These are phyloP conservation scores for Paramisgurnus dabryanus DNA, from an alignment of 2,113 vertebrate genomes.

Conservation along the genomic window DNA sequence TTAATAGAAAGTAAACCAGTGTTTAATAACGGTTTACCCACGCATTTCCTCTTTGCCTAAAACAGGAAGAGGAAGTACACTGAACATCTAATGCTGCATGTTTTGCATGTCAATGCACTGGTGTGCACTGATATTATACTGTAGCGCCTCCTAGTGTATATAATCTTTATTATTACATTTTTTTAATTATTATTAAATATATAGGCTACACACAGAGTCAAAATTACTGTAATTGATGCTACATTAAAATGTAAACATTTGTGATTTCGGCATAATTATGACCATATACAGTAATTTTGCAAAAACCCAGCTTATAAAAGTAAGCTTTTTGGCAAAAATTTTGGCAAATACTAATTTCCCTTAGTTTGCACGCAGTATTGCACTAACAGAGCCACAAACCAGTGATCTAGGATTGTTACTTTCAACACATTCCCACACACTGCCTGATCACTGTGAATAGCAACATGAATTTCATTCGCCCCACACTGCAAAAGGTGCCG, in stretches of 20 bases:
- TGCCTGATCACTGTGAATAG: background rate
- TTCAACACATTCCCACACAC: background rate
- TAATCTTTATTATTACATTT: background rate
- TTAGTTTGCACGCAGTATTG: background rate
- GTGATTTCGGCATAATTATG: too few species aligned
- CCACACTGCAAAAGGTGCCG: background rate
- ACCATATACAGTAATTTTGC: too few species aligned
- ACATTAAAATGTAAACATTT: too few species aligned
- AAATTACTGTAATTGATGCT: too few species aligned
- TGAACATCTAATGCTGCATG: background rate
- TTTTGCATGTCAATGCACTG: background rate
- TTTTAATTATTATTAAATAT: background rate
- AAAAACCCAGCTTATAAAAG: background rate
- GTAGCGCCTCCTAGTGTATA: slow-evolving; percentile 24
- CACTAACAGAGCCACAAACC: background rate
- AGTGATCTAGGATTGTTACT: background rate
- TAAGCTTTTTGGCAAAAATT: too few species aligned
- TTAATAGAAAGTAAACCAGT: too few species aligned
- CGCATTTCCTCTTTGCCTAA: background rate
- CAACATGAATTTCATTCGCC: background rate
- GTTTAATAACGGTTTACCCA: too few species aligned
- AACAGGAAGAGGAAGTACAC: slow-evolving; percentile 7
- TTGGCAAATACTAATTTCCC: background rate
- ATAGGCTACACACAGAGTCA: too few species aligned
- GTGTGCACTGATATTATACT: background rate